phyloP scores from a whole-genome alignment of 2,888 invertebrate genomes.

The Lepetodrilus schrolli region DNA sequence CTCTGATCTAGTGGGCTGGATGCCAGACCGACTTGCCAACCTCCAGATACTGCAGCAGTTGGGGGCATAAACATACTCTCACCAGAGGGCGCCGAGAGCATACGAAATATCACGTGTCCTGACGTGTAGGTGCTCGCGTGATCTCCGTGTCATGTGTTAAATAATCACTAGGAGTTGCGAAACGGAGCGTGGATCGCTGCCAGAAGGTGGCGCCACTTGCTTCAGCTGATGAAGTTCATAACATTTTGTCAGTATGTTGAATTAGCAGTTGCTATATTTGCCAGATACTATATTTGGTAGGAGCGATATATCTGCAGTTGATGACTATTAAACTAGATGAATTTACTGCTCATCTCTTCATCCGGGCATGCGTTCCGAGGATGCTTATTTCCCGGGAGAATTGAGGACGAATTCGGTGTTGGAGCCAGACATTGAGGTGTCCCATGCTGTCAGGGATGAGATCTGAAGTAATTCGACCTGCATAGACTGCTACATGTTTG shows the following conservation, averaged over 20 bases:
- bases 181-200: neutral
- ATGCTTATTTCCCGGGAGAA: neutral
- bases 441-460: too few relatives aligned
- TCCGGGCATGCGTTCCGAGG: too few relatives aligned
- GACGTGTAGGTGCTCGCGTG: constrained; percentile 7
- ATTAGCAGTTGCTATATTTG: too few relatives aligned
- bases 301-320: neutral
- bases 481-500: too few relatives aligned
- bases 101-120: constrained; percentile 14
- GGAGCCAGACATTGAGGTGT: neutral
- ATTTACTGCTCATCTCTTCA: constrained; percentile 10
- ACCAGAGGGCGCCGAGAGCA: constrained; percentile 5
- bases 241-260: neutral
- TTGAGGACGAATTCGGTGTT: neutral
- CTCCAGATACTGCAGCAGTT: constrained; percentile 1
- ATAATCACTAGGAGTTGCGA: neutral
- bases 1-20: too few relatives aligned
- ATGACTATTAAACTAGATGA: neutral
- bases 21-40: too few relatives aligned
- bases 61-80: constrained; percentile 11
- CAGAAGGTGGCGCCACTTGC: neutral
- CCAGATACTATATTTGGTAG: constrained; percentile 14
- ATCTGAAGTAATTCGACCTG: too few relatives aligned
- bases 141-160: constrained; percentile 6
- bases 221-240: neutral